These are phyloP conservation scores for Passer domesticus DNA, from an alignment of 2,113 vertebrate genomes.

Conservation along the genomic window DNA sequence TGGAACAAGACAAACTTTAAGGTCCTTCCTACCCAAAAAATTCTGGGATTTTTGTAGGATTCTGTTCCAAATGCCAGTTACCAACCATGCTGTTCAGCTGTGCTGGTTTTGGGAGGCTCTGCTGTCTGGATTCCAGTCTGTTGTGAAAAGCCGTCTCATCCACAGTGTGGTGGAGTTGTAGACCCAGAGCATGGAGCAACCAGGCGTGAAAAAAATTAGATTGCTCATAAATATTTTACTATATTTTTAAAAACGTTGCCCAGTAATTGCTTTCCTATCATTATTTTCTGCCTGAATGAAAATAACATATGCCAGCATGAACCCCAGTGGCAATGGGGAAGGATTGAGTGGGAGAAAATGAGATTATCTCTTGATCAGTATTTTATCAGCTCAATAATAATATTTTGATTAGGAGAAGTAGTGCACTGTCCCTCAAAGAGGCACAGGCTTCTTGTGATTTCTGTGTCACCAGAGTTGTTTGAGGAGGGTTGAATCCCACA, in stretches of 20 bases:
- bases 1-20: not conserved
- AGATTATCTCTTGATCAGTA: not conserved
- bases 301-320: not conserved
- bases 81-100: not conserved
- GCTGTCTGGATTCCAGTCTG: not conserved
- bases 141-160: not conserved
- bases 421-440: not conserved
- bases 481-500: not conserved
- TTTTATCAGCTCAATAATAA: not conserved
- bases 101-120: not conserved
- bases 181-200: not conserved
- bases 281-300: not conserved
- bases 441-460: not conserved
- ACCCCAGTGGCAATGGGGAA: not conserved
- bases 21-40: not conserved
- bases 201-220: not conserved
- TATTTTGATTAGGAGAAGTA: not conserved
- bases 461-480: not conserved
- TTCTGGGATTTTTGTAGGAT: not conserved
- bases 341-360: not conserved
- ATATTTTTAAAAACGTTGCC: not conserved
- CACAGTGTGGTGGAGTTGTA: accelerated
- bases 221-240: not conserved
- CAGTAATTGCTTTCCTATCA: not conserved
- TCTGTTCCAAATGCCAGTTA: not conserved